Base-by-base conservation (phyloP, 2,888 invertebrate species). In the Eilema depressum region DNA sequence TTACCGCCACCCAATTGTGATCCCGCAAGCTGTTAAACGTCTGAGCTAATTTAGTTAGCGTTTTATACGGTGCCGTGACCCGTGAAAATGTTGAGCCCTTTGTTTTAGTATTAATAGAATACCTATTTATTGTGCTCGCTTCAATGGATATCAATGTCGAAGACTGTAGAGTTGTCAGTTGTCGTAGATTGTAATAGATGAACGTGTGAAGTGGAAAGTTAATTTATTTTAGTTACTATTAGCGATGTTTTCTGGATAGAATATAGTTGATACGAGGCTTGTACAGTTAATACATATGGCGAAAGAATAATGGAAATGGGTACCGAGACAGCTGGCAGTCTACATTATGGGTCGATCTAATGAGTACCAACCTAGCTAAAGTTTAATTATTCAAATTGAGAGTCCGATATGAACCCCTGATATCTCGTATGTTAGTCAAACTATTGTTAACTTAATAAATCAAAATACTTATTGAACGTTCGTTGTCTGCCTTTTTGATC, bases 1-100 rank as follows among this genome's bases (percentile, higher is more conserved):
- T 89, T 85, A 79, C 83, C 81, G 85, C 81, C 83, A 83, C 83
- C 86, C 82, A 85, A 84, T 88, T 86, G 84, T 84, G 82, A 75
- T 79, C 80, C 82, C 84, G 78, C 84, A 83, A 86, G 80, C 83
- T 77, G 80, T 82, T 85, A 85, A 86, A 85, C 85, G 84, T 85
- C 80, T 68, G 73, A 76, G 82, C 83, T 87, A 88, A 89, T 87
- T 89, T 79, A 75, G 83, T 85, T 85, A 85, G 76, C 81, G 78
- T 84, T 86, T 85, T 80, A 76, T 66, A 75, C 75, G 71, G 78
- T 74, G 75, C 77, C 47, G 56, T 86, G 85, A 83, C 81, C 82
- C 79, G 79, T 83, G 77, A 84, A 83, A 75, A 80, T 68, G 77
- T 74, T 82, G 75, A 78, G 69, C 73, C 76, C 64, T 77, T 84